Conservation (phyloP, 2,797 vertebrate species). For the Rhinichthys osculus region DNA sequence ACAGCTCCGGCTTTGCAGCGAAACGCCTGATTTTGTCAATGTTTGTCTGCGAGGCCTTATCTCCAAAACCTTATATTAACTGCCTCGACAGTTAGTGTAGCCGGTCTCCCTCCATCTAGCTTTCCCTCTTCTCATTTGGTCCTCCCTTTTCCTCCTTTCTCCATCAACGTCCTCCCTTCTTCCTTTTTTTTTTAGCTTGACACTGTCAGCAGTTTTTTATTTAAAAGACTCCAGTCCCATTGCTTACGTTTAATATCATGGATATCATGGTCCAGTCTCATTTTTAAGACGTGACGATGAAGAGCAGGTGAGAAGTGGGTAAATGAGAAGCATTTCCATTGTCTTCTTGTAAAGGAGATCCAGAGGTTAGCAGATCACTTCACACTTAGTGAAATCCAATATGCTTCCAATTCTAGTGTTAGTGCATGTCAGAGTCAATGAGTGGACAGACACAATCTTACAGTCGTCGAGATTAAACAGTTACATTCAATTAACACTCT, state of each 20-base stretch:
- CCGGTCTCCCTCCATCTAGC: conserved; percentile 80
- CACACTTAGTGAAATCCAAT: conserved; percentile 50
- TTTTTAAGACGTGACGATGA: neutral
- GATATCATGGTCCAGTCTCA: neutral
- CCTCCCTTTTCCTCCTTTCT: conserved; percentile 62
- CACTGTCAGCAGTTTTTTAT: neutral
- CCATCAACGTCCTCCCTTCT: conserved; percentile 61
- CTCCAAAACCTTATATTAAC: conserved; percentile 84
- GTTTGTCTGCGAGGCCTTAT: conserved; percentile 84
- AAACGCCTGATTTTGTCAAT: conserved; percentile 85
- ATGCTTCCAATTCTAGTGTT: conserved; percentile 12
- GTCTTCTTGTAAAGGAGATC: neutral
- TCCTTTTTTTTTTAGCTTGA: conserved; percentile 13
- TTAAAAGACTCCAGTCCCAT: conserved; percentile 5
- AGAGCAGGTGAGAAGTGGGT: conserved; percentile 14
- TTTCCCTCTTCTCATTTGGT: conserved; percentile 59
- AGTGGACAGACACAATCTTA: conserved; percentile 24
- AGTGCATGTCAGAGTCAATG: conserved; percentile 24
- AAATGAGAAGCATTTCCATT: neutral
- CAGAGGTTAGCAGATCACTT: conserved; percentile 40
- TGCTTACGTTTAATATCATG: neutral
- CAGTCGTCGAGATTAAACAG: conserved; percentile 44
- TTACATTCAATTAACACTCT: conserved; percentile 34
- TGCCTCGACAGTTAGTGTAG: conserved; percentile 80
- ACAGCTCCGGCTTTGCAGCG: conserved; percentile 77